Percentiles rank a stretch among this genome's conserved stretches.
These are phyloP conservation scores for Amblyjoppa fuscipennis DNA, from an alignment of 2,888 invertebrate species.

Conservation along the genomic window DNA sequence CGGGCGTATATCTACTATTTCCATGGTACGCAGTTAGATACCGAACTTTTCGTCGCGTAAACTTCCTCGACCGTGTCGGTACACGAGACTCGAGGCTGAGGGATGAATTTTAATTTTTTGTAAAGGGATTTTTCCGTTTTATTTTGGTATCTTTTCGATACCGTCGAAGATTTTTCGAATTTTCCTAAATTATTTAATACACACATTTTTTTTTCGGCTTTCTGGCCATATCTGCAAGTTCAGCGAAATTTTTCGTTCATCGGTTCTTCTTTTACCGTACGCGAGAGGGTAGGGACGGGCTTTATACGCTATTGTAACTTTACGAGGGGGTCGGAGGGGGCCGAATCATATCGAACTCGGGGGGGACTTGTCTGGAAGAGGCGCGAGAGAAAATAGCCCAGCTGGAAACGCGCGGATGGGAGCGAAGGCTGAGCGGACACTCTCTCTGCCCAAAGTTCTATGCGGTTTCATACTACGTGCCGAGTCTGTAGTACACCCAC, in stretches of 20 bases:
- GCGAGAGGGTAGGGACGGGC: conserved; percentile 13
- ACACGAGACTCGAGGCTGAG: background rate
- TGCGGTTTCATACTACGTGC: conserved; percentile 63
- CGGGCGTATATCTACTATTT: background rate
- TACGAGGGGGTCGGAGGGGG: conserved; percentile 37
- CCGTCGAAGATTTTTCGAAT: background rate
- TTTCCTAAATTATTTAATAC: background rate
- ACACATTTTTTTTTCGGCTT: background rate
- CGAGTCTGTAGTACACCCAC: conserved; percentile 40
- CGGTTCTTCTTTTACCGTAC: background rate
- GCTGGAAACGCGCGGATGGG: conserved; percentile 14
- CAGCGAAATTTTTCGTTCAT: conserved; percentile 1
- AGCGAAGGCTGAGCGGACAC: conserved; percentile 31
- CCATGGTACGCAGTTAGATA: conserved; percentile 1
- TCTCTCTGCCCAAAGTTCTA: conserved; percentile 48
- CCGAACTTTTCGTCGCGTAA: background rate
- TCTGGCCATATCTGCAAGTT: background rate
- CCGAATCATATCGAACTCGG: conserved; percentile 63
- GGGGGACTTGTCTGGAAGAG: conserved; percentile 53
- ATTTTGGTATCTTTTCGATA: background rate
- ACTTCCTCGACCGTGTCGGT: background rate
- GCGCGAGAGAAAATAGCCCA: conserved; percentile 54
- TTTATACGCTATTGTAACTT: conserved; percentile 61
- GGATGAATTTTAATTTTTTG: background rate
- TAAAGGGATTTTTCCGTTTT: background rate